Evolutionary conservation across 2,797 vertebrate species (phyloP).

Genomic region (Pipistrellus nathusii): DNA sequence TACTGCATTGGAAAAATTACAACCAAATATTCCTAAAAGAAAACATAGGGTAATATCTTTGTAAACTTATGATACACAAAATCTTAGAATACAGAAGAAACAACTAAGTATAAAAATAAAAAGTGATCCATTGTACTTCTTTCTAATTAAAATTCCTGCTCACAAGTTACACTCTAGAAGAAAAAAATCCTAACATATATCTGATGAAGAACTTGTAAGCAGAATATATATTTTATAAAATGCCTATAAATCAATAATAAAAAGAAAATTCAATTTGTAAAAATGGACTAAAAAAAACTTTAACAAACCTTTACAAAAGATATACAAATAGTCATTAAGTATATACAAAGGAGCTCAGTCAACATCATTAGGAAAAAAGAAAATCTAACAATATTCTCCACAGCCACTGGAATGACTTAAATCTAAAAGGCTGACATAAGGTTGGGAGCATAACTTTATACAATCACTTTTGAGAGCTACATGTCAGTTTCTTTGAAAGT

Average conservation of each 20-base stretch:
- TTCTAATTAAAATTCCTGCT: constrained; percentile 42
- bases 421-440: neutral
- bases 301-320: neutral
- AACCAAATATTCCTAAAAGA: neutral
- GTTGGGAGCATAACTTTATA: neutral
- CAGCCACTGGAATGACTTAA: neutral
- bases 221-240: constrained; percentile 14
- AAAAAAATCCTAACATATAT: neutral
- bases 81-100: constrained; percentile 34
- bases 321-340: neutral
- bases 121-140: neutral
- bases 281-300: constrained; percentile 21
- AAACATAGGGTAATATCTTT: constrained; percentile 1
- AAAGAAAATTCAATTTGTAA: constrained; percentile 12
- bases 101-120: constrained; percentile 17
- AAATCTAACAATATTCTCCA: neutral
- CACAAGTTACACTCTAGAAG: neutral
- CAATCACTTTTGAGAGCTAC: neutral
- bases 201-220: neutral
- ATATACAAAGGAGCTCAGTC: neutral
- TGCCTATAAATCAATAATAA: neutral
- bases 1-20: neutral
- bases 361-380: neutral
- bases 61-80: neutral
- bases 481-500: neutral